Evolutionary conservation across 1,140 invertebrate species (phyloP).

Genomic region (Drosophila pectinifera): DNA sequence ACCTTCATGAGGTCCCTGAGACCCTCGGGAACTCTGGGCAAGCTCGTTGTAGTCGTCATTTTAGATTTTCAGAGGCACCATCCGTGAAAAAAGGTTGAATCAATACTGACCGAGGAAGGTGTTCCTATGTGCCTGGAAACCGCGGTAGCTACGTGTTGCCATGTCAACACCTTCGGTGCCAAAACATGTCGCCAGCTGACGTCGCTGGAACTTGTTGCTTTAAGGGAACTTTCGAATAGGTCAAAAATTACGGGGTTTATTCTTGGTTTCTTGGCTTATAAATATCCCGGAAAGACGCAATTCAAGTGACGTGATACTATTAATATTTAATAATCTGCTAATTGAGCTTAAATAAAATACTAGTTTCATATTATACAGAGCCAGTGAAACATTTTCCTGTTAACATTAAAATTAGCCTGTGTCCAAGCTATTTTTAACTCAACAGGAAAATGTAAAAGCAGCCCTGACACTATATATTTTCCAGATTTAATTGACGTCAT

Average conservation of each 20-base stretch:
- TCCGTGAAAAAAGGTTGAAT: constrained; percentile 59
- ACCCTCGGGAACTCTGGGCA: constrained; percentile 85
- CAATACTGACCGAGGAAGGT: constrained; percentile 63
- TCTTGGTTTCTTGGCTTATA: constrained; percentile 5
- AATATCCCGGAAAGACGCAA: not conserved
- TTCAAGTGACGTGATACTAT: not conserved
- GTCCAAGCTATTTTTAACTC: not conserved
- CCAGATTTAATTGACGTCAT: constrained; percentile 2
- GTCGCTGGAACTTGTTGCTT: constrained; percentile 33
- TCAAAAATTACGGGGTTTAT: constrained; percentile 9
- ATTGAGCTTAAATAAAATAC: too few relatives aligned
- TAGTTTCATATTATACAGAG: not conserved
- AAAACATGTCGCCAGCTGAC: constrained; percentile 56
- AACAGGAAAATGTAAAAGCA: not conserved
- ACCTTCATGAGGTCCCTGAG: constrained; percentile 86
- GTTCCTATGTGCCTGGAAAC: constrained; percentile 39
- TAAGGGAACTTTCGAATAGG: not conserved
- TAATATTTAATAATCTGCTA: not conserved
- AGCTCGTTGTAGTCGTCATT: constrained; percentile 63
- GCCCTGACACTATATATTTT: not conserved
- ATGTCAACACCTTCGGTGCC: constrained; percentile 57
- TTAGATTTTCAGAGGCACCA: constrained; percentile 32
- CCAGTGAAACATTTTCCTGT: constrained; percentile 1
- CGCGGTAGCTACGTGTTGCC: constrained; percentile 53
- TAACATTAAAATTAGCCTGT: not conserved